phyloP scores from a whole-genome alignment of 2,888 invertebrate genomes.

The Troilus luridus region DNA sequence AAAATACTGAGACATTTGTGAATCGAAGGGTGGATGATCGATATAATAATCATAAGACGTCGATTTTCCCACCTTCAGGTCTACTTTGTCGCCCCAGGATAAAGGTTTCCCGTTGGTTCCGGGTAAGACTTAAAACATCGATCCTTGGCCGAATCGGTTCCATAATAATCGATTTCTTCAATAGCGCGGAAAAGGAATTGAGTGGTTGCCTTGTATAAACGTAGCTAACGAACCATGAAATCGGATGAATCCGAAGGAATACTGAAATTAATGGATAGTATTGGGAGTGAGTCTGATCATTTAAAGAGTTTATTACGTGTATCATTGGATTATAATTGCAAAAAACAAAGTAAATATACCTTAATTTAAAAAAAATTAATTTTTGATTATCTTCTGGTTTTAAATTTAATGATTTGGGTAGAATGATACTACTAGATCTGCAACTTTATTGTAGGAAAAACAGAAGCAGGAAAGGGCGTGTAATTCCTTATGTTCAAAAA shows the following conservation, averaged over 20 bases:
- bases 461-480: no score
- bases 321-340: no score
- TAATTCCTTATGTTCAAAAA: no score
- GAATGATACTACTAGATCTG: no score
- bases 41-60: background rate
- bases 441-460: no score
- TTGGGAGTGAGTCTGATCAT: background rate
- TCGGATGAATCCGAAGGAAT: background rate
- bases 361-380: no score
- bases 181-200: background rate
- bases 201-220: background rate
- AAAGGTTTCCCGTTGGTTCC: slow-evolving; percentile 29
- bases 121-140: background rate
- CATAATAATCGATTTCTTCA: slow-evolving; percentile 9
- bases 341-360: no score
- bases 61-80: background rate
- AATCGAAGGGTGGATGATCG: background rate
- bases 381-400: no score
- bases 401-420: no score
- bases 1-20: background rate
- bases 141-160: background rate
- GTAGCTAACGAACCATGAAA: background rate
- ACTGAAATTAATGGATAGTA: background rate
- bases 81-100: slow-evolving; percentile 1
- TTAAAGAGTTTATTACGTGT: background rate